Evolutionary conservation across 2,113 vertebrate genomes (phyloP).

Genomic region (Trogon melanurus): DNA sequence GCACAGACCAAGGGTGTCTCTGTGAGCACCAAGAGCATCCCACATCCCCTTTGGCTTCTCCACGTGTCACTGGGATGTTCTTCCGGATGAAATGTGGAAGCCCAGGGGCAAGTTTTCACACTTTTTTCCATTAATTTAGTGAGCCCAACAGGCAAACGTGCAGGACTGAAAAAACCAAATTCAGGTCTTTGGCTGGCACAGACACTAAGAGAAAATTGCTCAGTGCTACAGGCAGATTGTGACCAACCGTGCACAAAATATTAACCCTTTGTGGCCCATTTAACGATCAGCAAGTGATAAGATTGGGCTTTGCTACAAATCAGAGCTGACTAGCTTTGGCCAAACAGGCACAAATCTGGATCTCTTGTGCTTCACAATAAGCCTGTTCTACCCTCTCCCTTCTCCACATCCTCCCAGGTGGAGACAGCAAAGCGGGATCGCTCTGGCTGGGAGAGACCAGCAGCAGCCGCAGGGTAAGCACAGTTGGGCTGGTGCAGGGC

Average conservation of each 20-base stretch:
- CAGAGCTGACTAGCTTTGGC: not conserved
- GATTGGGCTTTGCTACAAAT: not conserved
- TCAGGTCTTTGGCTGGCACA: not conserved
- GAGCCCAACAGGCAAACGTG: not conserved
- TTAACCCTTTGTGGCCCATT: not conserved
- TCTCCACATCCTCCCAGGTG: not conserved
- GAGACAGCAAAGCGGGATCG: not conserved
- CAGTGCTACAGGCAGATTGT: not conserved
- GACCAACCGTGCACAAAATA: not conserved
- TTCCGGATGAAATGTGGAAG: not conserved
- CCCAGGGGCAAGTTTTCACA: not conserved
- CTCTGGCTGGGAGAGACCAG: not conserved
- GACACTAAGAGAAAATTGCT: not conserved
- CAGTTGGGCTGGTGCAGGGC: not conserved
- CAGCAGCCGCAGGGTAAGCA: not conserved
- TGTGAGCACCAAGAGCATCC: not conserved
- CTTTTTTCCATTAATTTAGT: not conserved
- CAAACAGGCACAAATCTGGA: not conserved
- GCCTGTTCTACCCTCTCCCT: not conserved
- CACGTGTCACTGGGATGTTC: not conserved
- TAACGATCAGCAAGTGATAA: not conserved
- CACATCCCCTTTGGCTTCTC: not conserved
- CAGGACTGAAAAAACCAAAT: not conserved
- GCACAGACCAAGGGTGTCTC: not conserved
- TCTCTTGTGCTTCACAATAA: not conserved